A percentile compares a stretch with the other conserved stretches of the same genome.
These are phyloP conservation scores for Oxycera nigricornis DNA, from an alignment of 2,888 invertebrate genomes.

Conservation along the genomic window DNA sequence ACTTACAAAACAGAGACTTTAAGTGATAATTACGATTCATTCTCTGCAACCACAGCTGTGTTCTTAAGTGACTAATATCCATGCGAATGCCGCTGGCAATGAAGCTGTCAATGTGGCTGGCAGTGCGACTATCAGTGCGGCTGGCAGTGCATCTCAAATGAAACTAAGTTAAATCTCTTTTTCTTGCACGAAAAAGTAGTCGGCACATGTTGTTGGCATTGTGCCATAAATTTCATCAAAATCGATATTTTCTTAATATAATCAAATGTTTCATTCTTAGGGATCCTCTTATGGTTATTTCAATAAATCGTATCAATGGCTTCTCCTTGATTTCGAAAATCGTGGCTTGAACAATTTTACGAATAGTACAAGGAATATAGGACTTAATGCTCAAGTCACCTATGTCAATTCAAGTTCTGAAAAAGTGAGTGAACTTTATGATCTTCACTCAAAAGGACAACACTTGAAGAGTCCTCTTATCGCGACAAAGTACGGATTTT, in stretches of 20 bases:
- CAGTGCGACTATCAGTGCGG: too few relatives aligned
- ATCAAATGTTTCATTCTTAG: conserved; percentile 46
- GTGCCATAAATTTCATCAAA: background rate
- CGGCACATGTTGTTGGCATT: background rate
- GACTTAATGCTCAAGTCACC: conserved; percentile 57
- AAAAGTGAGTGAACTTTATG: conserved; percentile 49
- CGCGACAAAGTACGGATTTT: conserved; percentile 49
- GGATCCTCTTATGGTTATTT: conserved; percentile 53
- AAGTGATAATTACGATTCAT: too few relatives aligned
- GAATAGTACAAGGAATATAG: conserved; percentile 48
- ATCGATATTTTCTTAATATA: conserved; percentile 31
- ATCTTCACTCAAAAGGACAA: conserved; percentile 57
- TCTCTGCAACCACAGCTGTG: too few relatives aligned
- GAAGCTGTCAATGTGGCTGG: too few relatives aligned
- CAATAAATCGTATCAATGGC: conserved; percentile 59
- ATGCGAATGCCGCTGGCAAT: too few relatives aligned
- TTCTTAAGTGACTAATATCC: too few relatives aligned
- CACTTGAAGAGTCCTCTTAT: conserved; percentile 54
- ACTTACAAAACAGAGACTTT: background rate
- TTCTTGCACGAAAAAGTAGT: background rate
- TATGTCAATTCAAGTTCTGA: conserved; percentile 50
- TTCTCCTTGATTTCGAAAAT: conserved; percentile 52
- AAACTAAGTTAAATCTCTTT: background rate
- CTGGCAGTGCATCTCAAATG: too few relatives aligned
- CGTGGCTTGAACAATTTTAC: conserved; percentile 47